These are phyloP conservation scores for Oegoconia quadripuncta DNA, from an alignment of 2,888 invertebrate species.

Conservation along the genomic window DNA sequence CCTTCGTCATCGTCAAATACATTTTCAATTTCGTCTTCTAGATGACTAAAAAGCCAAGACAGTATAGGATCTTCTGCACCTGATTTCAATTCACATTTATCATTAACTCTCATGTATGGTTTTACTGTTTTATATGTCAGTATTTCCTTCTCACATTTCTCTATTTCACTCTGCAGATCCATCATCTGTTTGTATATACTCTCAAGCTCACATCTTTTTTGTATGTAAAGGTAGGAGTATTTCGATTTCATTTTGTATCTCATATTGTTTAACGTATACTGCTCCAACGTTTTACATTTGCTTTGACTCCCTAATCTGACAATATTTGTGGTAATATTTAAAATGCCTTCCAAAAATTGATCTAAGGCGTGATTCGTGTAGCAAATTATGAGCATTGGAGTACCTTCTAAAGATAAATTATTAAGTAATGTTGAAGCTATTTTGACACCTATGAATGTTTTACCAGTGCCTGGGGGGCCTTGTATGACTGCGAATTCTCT, in stretches of 20 bases:
- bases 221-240: conserved; percentile 52
- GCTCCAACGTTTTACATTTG: conserved; percentile 75
- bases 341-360: conserved; percentile 87
- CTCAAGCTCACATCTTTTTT: conserved; percentile 50
- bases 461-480: conserved; percentile 94
- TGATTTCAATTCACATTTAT: conserved; percentile 36
- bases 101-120: conserved; percentile 39
- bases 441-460: conserved; percentile 88
- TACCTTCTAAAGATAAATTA: conserved; percentile 77
- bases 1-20: conserved; percentile 18
- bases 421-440: conserved; percentile 83
- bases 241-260: conserved; percentile 54
- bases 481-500: conserved; percentile 88
- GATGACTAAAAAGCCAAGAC: conserved; percentile 54
- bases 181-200: conserved; percentile 53
- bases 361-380: conserved; percentile 93
- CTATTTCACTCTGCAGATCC: conserved; percentile 55
- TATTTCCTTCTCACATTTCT: conserved; percentile 60
- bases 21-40: conserved; percentile 26
- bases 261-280: conserved; percentile 69
- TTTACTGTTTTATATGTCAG: conserved; percentile 48
- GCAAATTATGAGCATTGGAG: conserved; percentile 87
- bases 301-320: conserved; percentile 85
- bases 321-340: conserved; percentile 77
- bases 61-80: conserved; percentile 51